Evolutionary conservation across 2,113 vertebrate genomes (phyloP).

Genomic region (Notothenia coriiceps): DNA sequence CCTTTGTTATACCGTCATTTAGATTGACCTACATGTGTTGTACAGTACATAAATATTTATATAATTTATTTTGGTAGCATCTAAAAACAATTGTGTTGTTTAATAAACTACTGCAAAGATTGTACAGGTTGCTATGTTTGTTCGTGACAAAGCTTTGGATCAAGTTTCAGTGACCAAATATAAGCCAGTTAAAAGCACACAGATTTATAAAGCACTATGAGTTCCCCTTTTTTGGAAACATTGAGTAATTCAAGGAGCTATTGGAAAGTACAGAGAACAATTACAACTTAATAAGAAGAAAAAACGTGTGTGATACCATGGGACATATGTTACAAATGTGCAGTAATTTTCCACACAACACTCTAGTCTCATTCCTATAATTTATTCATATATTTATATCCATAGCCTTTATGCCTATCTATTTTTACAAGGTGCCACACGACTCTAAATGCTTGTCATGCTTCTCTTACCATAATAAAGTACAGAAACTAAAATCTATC

Average conservation of each 20-base stretch:
- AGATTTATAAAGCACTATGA: neutral
- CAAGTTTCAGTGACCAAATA: neutral
- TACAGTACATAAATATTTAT: conserved; percentile 46
- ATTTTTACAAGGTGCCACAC: neutral
- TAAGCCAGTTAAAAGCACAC: conserved; percentile 1
- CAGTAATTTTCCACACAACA: neutral
- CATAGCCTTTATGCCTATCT: too few species aligned
- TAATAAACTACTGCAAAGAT: conserved; percentile 15
- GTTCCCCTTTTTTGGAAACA: neutral
- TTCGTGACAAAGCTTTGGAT: neutral
- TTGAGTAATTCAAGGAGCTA: conserved; percentile 2
- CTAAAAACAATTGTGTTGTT: conserved; percentile 1
- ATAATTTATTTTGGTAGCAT: conserved; percentile 26
- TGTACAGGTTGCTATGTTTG: neutral
- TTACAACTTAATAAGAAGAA: neutral
- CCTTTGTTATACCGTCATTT: conserved; percentile 26
- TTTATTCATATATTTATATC: too few species aligned
- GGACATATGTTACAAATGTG: neutral
- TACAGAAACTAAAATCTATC: too few species aligned
- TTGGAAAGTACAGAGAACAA: neutral
- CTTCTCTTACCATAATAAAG: too few species aligned
- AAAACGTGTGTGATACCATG: neutral
- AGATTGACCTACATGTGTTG: conserved; percentile 10
- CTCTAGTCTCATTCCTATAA: neutral
- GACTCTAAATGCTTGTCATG: too few species aligned